phyloP scores from a whole-genome alignment of 2,888 invertebrate species.

The Drosophila kanekoi region DNA sequence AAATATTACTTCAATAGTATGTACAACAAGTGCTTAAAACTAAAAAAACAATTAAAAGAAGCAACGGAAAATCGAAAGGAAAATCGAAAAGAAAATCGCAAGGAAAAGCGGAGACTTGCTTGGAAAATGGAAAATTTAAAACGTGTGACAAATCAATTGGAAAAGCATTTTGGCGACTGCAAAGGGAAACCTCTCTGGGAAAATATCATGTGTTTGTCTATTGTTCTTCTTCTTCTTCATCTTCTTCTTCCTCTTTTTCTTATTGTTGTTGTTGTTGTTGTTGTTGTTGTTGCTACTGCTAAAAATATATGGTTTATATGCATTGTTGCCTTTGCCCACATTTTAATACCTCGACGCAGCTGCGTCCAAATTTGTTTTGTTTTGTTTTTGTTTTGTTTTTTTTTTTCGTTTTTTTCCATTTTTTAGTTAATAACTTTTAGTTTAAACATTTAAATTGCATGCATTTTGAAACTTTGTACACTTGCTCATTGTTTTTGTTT shows the following conservation, averaged over 20 bases:
- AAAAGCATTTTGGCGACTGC: conserved; percentile 38
- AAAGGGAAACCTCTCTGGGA: conserved; percentile 26
- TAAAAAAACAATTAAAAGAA: conserved; percentile 67
- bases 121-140: conserved; percentile 34
- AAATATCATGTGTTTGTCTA: conserved; percentile 9
- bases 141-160: conserved; percentile 15
- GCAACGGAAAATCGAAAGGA: conserved; percentile 19
- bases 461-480: conserved; percentile 79
- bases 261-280: conserved; percentile 20
- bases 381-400: conserved; percentile 26
- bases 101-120: neutral
- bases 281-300: conserved; percentile 38
- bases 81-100: neutral
- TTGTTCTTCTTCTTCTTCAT: conserved; percentile 9
- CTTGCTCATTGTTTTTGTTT: conserved; percentile 59
- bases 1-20: conserved; percentile 53
- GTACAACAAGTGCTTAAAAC: conserved; percentile 74
- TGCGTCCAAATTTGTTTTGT: conserved; percentile 19
- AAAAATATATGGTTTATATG: conserved; percentile 47
- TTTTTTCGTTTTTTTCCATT: conserved; percentile 66
- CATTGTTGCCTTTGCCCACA: conserved; percentile 23
- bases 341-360: conserved; percentile 51
- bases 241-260: no score
- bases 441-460: conserved; percentile 80
- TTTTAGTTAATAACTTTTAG: conserved; percentile 77